These are phyloP conservation scores for Cerastoderma edule DNA, from an alignment of 2,888 invertebrate species.

Conservation along the genomic window DNA sequence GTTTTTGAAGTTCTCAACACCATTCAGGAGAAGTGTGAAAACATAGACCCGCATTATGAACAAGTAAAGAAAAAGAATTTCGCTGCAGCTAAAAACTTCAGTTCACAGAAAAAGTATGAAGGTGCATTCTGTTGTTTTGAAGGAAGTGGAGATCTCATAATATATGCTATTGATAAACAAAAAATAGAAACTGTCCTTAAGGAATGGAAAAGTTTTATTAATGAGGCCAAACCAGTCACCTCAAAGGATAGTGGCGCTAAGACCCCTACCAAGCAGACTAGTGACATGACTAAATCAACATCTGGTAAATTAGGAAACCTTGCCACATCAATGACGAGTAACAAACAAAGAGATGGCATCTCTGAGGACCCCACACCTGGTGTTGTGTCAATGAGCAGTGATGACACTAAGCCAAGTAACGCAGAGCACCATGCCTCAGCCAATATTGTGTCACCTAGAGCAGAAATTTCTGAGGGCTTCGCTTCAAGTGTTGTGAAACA, in stretches of 20 bases:
- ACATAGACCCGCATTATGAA: background rate
- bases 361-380: no score
- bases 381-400: no score
- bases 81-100: background rate
- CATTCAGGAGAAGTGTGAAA: background rate
- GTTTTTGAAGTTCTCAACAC: conserved; percentile 1
- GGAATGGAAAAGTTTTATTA: conserved; percentile 17
- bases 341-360: no score
- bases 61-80: background rate
- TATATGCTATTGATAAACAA: conserved; percentile 18
- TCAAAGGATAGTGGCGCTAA: no score
- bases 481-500: no score
- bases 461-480: no score
- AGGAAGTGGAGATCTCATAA: background rate
- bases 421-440: no score
- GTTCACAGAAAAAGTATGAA: background rate
- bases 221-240: background rate
- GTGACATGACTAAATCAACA: no score
- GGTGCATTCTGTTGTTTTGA: conserved; percentile 10
- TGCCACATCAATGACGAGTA: no score
- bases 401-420: no score
- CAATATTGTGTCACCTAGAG: no score
- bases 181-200: background rate
- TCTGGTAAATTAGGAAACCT: no score
- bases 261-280: background rate